phyloP scores from a whole-genome alignment of 2,888 invertebrate species.

The Dryadula phaetusa region DNA sequence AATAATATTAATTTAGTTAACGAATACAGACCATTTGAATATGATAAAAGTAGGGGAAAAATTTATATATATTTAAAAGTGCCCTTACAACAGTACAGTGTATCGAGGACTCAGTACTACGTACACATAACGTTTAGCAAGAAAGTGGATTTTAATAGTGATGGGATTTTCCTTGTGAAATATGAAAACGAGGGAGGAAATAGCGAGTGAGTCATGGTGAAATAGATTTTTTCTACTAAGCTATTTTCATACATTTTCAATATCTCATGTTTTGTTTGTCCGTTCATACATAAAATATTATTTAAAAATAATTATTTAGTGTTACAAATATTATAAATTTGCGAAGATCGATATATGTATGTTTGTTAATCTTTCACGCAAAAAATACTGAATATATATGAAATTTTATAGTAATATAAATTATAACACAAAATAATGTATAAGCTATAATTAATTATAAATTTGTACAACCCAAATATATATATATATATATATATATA shows the following conservation, averaged over 20 bases:
- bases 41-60: slow-evolving; percentile 59
- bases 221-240: not conserved
- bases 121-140: slow-evolving; percentile 66
- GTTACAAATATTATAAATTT: no score
- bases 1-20: slow-evolving; percentile 64
- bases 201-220: slow-evolving; percentile 60
- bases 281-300: no score
- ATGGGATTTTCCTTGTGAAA: slow-evolving; percentile 66
- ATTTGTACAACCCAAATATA: no score
- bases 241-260: not conserved
- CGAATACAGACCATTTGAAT: slow-evolving; percentile 63
- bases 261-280: no score
- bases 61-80: slow-evolving; percentile 67
- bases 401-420: no score
- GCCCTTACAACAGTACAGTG: slow-evolving; percentile 60
- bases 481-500: no score
- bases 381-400: no score
- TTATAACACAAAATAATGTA: no score
- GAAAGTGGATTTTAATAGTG: slow-evolving; percentile 55
- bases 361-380: no score
- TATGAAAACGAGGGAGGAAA: slow-evolving; percentile 61
- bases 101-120: slow-evolving; percentile 59
- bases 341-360: no score
- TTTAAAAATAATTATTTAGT: no score
- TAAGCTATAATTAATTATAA: no score